phyloP scores from a whole-genome alignment of 1,140 invertebrate genomes.

The Adelges cooleyi region DNA sequence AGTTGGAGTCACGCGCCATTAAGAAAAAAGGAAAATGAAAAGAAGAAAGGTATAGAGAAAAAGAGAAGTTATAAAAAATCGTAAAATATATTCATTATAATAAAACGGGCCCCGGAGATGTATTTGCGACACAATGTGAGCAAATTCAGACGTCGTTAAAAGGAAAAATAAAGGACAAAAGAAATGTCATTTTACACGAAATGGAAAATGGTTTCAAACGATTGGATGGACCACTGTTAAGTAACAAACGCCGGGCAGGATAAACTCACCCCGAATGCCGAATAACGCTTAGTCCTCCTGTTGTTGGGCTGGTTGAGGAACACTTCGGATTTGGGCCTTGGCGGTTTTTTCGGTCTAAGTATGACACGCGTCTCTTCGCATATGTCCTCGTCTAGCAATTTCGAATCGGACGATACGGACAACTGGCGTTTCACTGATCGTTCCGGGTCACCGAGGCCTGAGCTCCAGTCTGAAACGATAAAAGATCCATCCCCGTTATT shows the following conservation, averaged over 20 bases:
- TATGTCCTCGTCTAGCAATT: slow-evolving; percentile 72
- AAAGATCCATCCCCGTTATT: no score
- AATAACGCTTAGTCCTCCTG: slow-evolving; percentile 72
- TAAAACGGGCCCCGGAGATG: neutral
- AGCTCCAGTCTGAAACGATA: slow-evolving; percentile 28
- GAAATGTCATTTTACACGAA: neutral
- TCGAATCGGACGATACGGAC: slow-evolving; percentile 80
- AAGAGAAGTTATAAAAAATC: neutral
- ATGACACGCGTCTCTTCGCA: slow-evolving; percentile 74
- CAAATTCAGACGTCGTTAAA: neutral
- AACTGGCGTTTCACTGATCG: slow-evolving; percentile 61
- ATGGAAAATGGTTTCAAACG: neutral
- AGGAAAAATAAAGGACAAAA: no score
- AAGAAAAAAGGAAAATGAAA: slow-evolving; percentile 6
- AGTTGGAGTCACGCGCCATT: neutral
- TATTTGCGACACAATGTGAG: neutral
- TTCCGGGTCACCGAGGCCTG: slow-evolving; percentile 38
- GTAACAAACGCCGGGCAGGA: no score
- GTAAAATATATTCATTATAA: neutral
- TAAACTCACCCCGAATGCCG: slow-evolving; percentile 74
- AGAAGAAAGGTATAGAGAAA: slow-evolving; percentile 7
- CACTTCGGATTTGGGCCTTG: slow-evolving; percentile 77
- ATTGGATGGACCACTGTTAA: neutral
- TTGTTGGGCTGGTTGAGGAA: slow-evolving; percentile 54
- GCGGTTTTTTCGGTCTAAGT: slow-evolving; percentile 72